Evolutionary conservation across 2,888 invertebrate genomes (phyloP), one percentile per base, ranked within the genome.

Genomic region (Steromphala cineraria): DNA sequence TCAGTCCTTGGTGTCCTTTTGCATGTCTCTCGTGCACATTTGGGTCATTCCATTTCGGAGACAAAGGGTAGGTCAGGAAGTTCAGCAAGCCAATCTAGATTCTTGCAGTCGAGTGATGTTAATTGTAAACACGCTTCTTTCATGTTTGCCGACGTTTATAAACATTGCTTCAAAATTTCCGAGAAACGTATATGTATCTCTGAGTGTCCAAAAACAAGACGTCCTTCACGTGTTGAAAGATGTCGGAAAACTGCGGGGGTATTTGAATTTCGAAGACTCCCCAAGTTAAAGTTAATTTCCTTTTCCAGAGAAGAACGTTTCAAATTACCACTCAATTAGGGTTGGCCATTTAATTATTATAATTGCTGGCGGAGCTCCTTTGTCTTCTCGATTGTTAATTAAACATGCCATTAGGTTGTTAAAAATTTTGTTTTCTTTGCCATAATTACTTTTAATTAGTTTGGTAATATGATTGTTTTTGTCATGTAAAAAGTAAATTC

Each of bases 1-100:
- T 71, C 36, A 71, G 71, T 71, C 40, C 19, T 71, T 10, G 71
- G 71, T 71, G 71, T 71, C 40, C 62, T 71, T 31, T 71, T 71
- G 31, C 71, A 71, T 36, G 71, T 31, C 40, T 40, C 36, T n/a
- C 40, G 40, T 36, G 36, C 71, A 28, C 62, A 62, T 36, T 31
- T 71, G 71, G 71, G 19, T 71, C 71, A 71, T 71, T 71, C 71
- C 71, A 71, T 71, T 71, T 24, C 36, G 15, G n/a, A 71, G 36
- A 71, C 71, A 71, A 71, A 17, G 36, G 71, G 71, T 21, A 24
- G 71, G 71, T 71, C 71, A 71, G 71, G 31, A 36, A 46, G 31
- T 31, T 40, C 40, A 36, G 71, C 36, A 31, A 71, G 19, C 36
- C 71, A 36, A 71, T 71, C 71, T 36, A 36, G 71, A 71, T 36